Percentiles rank a stretch among this genome's conserved stretches.
Evolutionary conservation across 2,113 vertebrate genomes (phyloP).

Genomic region (Tamias sibiricus): DNA sequence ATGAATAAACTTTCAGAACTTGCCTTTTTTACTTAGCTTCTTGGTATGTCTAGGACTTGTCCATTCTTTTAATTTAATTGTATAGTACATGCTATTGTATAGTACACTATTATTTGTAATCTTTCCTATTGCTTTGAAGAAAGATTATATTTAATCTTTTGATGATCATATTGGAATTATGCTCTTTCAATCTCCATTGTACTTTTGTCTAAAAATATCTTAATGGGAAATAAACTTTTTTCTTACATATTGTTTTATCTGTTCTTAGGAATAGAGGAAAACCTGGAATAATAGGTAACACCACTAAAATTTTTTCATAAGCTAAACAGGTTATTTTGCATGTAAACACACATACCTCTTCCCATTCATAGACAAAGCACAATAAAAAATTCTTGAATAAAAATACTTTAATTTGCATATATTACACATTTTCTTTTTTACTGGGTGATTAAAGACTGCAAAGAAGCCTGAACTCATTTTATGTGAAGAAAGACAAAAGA

Average conservation of each 20-base stretch:
- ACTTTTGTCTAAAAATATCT: neutral
- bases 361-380: neutral
- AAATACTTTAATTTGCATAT: conserved; percentile 51
- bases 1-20: neutral
- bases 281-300: neutral
- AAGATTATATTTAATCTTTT: neutral
- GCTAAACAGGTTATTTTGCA: neutral
- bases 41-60: neutral
- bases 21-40: neutral
- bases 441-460: conserved; percentile 49
- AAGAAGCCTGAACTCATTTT: conserved; percentile 37
- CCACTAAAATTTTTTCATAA: neutral
- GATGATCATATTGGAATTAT: neutral
- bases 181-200: neutral
- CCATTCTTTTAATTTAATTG: neutral
- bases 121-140: neutral
- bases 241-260: neutral
- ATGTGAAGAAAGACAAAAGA: neutral
- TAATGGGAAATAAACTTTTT: neutral
- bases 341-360: conserved; percentile 19
- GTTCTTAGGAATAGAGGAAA: conserved; percentile 16
- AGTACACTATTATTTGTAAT: neutral
- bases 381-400: conserved; percentile 17
- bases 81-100: neutral
- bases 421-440: conserved; percentile 9